Percentiles rank a stretch among this genome's conserved stretches.
These are phyloP conservation scores for Petrocephalus schoutedeni DNA, from an alignment of 2,797 vertebrate genomes.

Conservation along the genomic window DNA sequence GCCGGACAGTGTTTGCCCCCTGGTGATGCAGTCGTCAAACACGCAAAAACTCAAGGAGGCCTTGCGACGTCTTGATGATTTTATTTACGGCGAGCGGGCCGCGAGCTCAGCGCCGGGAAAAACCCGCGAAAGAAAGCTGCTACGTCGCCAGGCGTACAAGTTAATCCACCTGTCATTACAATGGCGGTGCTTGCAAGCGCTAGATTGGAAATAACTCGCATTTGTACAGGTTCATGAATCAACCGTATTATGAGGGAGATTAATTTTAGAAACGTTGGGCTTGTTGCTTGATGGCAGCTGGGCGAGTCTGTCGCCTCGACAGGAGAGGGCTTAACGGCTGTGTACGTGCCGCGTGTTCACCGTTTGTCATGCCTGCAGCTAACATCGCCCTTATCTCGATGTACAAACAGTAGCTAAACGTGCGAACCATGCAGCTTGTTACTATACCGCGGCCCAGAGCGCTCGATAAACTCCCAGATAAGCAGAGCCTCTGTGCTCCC, in stretches of 20 bases:
- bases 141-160: conserved; percentile 60
- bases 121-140: conserved; percentile 31
- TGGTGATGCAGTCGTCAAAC: conserved; percentile 41
- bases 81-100: conserved; percentile 56
- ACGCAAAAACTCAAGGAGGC: conserved; percentile 31
- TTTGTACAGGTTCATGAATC: conserved; percentile 65
- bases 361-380: conserved; percentile 9
- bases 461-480: background rate
- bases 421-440: background rate
- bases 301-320: conserved; percentile 13
- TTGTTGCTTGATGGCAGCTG: conserved; percentile 21
- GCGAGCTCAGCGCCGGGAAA: conserved; percentile 47
- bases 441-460: background rate
- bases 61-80: conserved; percentile 45
- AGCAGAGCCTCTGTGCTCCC: background rate
- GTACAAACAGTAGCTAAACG: conserved; percentile 15
- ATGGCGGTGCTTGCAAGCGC: conserved; percentile 56
- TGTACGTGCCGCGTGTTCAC: background rate
- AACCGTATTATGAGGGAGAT: conserved; percentile 68
- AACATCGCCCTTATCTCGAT: conserved; percentile 18
- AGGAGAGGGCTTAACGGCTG: background rate
- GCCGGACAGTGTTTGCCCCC: conserved; percentile 24
- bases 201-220: conserved; percentile 71
- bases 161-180: conserved; percentile 73
- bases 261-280: conserved; percentile 49